Evolutionary conservation across 35 echinoderm and acorn worm species (phyloP).

Genomic region (Heliocidaris erythrogramma): DNA sequence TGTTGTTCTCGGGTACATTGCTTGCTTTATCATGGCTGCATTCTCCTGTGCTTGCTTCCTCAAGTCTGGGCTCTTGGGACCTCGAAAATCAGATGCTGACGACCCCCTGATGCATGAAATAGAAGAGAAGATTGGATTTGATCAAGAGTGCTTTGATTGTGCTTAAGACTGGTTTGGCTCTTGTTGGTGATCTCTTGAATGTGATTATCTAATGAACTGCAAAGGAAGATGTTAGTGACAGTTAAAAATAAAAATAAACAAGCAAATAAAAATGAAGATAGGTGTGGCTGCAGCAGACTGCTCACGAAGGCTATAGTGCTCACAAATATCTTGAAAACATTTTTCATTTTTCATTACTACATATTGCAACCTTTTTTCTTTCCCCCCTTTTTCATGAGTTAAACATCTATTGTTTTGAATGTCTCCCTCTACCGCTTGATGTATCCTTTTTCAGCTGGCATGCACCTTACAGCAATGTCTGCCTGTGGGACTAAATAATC

Average conservation of each 20-base stretch:
- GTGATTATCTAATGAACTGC: not conserved
- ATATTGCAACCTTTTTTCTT: too few relatives aligned
- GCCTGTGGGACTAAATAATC: not conserved
- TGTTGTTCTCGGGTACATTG: not conserved
- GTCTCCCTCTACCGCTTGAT: too few relatives aligned
- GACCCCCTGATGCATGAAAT: not conserved
- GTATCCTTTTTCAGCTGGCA: not conserved
- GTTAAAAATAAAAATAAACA: too few relatives aligned
- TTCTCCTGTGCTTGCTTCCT: constrained; percentile 43
- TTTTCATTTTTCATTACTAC: too few relatives aligned
- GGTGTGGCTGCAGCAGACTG: too few relatives aligned
- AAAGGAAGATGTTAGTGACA: not conserved
- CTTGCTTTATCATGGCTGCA: constrained; percentile 32
- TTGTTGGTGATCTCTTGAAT: not conserved
- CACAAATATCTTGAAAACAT: too few relatives aligned
- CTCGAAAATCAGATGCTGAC: constrained; percentile 34
- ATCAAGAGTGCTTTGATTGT: not conserved
- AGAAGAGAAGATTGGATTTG: not conserved
- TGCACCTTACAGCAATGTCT: not conserved
- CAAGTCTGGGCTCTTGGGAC: constrained; percentile 44
- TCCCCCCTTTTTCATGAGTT: too few relatives aligned
- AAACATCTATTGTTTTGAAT: too few relatives aligned
- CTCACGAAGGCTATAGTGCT: too few relatives aligned
- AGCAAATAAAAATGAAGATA: too few relatives aligned
- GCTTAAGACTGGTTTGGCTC: not conserved